Conservation (phyloP, 2,113 vertebrate species). For the Phalacrocorax aristotelis region DNA sequence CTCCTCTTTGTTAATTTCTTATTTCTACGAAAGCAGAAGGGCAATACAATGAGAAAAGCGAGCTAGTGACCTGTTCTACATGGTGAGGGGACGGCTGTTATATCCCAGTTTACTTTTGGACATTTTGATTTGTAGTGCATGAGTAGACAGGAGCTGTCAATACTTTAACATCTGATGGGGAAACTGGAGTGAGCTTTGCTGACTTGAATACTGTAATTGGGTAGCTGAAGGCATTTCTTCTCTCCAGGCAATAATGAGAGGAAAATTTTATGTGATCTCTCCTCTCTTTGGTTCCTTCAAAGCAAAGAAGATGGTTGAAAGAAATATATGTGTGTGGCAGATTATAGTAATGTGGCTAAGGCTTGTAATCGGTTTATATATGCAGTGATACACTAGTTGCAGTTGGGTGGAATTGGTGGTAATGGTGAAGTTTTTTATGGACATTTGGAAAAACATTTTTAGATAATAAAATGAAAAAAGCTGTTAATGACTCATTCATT, state of each 20-base stretch:
- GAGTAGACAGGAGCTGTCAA: neutral
- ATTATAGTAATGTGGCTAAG: neutral
- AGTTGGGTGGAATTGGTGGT: neutral
- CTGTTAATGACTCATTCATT: neutral
- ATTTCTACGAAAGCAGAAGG: neutral
- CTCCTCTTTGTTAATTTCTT: neutral
- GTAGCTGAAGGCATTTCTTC: conserved; percentile 1
- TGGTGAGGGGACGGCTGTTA: neutral
- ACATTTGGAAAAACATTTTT: neutral
- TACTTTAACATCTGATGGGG: neutral
- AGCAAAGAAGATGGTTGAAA: conserved; percentile 13
- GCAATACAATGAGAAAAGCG: neutral
- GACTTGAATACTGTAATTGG: neutral
- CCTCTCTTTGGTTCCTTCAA: conserved; percentile 16
- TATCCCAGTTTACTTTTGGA: neutral
- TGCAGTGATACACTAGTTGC: neutral
- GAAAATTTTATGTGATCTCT: neutral
- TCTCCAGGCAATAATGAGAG: neutral
- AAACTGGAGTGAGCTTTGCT: neutral
- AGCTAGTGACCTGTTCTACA: neutral
- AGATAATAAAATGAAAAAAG: neutral
- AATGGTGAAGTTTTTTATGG: neutral
- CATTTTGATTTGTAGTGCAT: neutral
- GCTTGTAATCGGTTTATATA: neutral
- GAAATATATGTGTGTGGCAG: neutral